phyloP scores from a whole-genome alignment of 2,888 invertebrate genomes.

The Drosophila neotestacea region DNA sequence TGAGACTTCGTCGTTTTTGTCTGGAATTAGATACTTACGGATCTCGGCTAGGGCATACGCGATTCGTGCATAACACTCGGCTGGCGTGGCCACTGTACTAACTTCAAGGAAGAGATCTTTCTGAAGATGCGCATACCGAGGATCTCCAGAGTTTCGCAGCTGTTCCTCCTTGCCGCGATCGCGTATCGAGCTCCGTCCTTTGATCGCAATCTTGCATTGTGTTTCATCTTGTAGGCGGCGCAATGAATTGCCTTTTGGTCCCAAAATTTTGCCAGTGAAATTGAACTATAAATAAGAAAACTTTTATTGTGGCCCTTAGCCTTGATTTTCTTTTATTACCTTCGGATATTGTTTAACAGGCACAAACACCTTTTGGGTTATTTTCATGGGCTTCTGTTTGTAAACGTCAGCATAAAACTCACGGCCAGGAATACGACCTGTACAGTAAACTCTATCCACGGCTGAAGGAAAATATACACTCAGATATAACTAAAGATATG shows the following conservation, averaged over 20 bases:
- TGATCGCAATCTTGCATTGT: conserved; percentile 93
- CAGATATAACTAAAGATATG: neutral
- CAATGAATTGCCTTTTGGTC: conserved; percentile 96
- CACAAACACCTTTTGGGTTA: conserved; percentile 83
- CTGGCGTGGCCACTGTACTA: conserved; percentile 93
- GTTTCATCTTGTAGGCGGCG: conserved; percentile 97
- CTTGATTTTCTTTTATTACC: conserved; percentile 38
- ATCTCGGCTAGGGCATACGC: conserved; percentile 80
- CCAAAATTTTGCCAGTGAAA: conserved; percentile 96
- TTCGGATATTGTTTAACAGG: conserved; percentile 85
- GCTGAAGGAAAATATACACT: conserved; percentile 86
- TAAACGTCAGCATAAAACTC: conserved; percentile 92
- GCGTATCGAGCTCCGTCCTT: conserved; percentile 96
- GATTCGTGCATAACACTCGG: conserved; percentile 92
- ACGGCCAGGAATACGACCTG: conserved; percentile 88
- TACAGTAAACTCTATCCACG: conserved; percentile 89
- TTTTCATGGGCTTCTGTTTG: conserved; percentile 86
- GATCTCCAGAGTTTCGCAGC: conserved; percentile 91
- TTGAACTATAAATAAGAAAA: conserved; percentile 89
- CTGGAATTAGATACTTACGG: conserved; percentile 81
- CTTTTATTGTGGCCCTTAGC: too few relatives aligned
- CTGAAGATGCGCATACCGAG: conserved; percentile 93
- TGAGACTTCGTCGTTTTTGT: conserved; percentile 81
- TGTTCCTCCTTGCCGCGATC: conserved; percentile 94
- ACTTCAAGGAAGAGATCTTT: conserved; percentile 96